Conservation (phyloP, 2,888 invertebrate genomes). For the Selenia dentaria region DNA sequence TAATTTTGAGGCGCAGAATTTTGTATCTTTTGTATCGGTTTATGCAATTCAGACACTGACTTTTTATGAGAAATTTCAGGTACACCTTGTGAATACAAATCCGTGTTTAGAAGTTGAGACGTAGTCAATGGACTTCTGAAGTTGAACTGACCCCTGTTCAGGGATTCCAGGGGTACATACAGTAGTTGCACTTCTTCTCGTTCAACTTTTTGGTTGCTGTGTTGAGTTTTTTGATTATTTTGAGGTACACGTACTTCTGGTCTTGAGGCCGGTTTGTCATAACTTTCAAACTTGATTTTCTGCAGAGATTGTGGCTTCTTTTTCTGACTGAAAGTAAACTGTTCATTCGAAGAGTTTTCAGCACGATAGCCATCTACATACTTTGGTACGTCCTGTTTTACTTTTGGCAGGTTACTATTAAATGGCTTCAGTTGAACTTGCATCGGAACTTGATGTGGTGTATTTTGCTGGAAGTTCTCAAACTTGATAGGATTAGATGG, state of each 20-base stretch:
- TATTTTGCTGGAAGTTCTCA: slow-evolving; percentile 48
- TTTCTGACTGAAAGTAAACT: slow-evolving; percentile 41
- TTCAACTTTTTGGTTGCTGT: slow-evolving; percentile 56
- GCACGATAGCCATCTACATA: slow-evolving; percentile 73
- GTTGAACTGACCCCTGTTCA: slow-evolving; percentile 81
- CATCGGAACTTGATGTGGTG: slow-evolving; percentile 27
- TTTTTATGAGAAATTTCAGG: slow-evolving; percentile 54
- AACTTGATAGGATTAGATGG: slow-evolving; percentile 57
- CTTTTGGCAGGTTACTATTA: slow-evolving; percentile 45
- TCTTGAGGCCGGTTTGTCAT: slow-evolving; percentile 46
- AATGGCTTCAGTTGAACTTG: slow-evolving; percentile 55
- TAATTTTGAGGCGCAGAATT: slow-evolving; percentile 51
- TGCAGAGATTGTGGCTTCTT: slow-evolving; percentile 67
- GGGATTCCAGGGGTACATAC: slow-evolving; percentile 92
- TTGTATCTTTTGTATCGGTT: slow-evolving; percentile 53
- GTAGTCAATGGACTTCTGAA: slow-evolving; percentile 57
- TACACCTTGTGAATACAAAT: slow-evolving; percentile 55
- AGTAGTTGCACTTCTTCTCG: slow-evolving; percentile 90
- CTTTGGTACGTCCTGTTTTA: slow-evolving; percentile 59
- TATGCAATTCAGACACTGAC: slow-evolving; percentile 53
- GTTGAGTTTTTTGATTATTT: slow-evolving; percentile 33
- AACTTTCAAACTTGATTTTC: slow-evolving; percentile 67
- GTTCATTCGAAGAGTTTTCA: slow-evolving; percentile 57
- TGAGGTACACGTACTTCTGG: slow-evolving; percentile 45
- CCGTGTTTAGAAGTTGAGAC: slow-evolving; percentile 57